These are phyloP conservation scores for Andricus grossulariae DNA, from an alignment of 1,140 invertebrate species.

Conservation along the genomic window DNA sequence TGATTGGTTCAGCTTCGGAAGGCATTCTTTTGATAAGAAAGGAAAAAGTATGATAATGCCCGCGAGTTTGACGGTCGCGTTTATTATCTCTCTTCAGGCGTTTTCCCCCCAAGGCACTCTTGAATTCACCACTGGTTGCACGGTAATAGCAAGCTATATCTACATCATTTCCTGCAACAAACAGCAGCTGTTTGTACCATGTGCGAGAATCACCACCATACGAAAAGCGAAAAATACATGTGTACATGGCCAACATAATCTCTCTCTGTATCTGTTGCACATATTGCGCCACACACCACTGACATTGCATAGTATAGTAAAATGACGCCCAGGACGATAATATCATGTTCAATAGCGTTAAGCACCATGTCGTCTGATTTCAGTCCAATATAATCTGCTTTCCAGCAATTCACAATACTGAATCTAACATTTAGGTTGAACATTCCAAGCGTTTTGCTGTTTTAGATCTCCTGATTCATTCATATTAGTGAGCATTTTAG, in stretches of 20 bases:
- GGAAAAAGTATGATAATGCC: neutral
- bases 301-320: slow-evolving; percentile 9
- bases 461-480: neutral
- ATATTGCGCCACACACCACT: slow-evolving; percentile 45
- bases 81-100: slow-evolving; percentile 15
- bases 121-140: slow-evolving; percentile 28
- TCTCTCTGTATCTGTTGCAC: slow-evolving; percentile 54
- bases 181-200: slow-evolving; percentile 61
- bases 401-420: neutral
- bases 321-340: slow-evolving; percentile 23
- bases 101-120: slow-evolving; percentile 8
- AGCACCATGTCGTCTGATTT: slow-evolving; percentile 15
- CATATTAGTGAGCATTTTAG: too few species aligned
- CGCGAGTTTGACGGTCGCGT: slow-evolving; percentile 10
- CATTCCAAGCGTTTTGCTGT: neutral
- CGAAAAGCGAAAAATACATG: slow-evolving; percentile 47
- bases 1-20: neutral
- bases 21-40: neutral
- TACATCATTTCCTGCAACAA: slow-evolving; percentile 61
- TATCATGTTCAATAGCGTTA: slow-evolving; percentile 20
- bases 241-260: slow-evolving; percentile 51
- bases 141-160: slow-evolving; percentile 26
- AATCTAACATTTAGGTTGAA: too few species aligned
- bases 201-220: slow-evolving; percentile 48
- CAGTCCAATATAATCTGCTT: slow-evolving; percentile 12